Conservation (phyloP, 2,797 vertebrate genomes). For the Galaxias olidus region DNA sequence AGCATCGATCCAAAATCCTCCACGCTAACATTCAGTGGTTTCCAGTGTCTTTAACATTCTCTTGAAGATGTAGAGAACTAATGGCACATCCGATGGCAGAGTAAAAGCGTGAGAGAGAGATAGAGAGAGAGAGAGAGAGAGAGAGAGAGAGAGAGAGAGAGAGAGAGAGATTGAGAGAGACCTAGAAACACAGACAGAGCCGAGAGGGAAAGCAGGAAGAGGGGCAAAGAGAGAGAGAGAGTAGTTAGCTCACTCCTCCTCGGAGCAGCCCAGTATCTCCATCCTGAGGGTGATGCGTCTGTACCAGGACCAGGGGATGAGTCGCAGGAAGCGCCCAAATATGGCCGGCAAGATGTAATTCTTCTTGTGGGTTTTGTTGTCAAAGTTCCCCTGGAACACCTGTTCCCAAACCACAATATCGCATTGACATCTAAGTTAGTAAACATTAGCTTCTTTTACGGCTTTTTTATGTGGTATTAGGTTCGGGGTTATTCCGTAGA, state of each 20-base stretch:
- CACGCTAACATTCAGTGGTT: background rate
- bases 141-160: background rate
- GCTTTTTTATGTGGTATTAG: no score
- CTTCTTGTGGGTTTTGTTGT: conserved; percentile 87
- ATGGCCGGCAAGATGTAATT: conserved; percentile 82
- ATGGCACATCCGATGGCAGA: background rate
- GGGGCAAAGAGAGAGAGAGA: background rate
- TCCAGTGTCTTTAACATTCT: background rate
- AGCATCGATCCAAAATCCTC: background rate
- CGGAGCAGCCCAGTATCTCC: conserved; percentile 83
- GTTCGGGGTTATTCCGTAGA: background rate
- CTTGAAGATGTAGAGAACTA: background rate
- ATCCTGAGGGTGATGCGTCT: conserved; percentile 83
- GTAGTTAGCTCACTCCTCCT: conserved; percentile 70
- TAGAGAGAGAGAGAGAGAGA: background rate
- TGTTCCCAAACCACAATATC: conserved; percentile 38
- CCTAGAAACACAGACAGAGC: background rate
- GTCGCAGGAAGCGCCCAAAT: conserved; percentile 76
- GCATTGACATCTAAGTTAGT: no score
- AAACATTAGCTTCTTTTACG: background rate
- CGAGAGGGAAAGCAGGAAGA: background rate
- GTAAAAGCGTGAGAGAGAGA: background rate
- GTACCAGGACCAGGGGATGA: conserved; percentile 88
- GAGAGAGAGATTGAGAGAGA: background rate
- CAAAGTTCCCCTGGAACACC: conserved; percentile 89